phyloP scores from a whole-genome alignment of 2,113 vertebrate genomes.

The Rhea americana region DNA sequence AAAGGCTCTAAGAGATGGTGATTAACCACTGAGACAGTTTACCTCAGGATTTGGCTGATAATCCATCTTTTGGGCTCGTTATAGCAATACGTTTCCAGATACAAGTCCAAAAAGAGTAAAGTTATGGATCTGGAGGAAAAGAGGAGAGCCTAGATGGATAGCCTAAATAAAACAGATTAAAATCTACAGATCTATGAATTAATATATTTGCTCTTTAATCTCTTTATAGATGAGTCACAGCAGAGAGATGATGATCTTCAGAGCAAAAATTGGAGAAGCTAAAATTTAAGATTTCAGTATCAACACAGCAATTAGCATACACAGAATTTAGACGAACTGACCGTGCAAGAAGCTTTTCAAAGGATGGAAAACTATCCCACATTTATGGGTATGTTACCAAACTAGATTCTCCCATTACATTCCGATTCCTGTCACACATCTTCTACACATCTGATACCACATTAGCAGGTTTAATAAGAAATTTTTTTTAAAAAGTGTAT shows the following conservation, averaged over 20 bases:
- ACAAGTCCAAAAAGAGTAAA: background rate
- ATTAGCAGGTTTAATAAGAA: conserved; percentile 8
- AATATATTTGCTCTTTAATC: background rate
- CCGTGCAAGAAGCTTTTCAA: background rate
- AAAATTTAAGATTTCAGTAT: background rate
- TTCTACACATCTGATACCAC: background rate
- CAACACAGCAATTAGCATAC: background rate
- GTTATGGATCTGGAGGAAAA: background rate
- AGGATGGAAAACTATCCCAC: background rate
- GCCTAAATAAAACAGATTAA: background rate
- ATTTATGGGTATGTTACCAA: background rate
- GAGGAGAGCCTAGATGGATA: background rate
- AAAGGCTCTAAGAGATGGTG: background rate
- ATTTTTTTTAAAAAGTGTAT: background rate
- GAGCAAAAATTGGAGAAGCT: background rate
- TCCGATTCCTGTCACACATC: background rate
- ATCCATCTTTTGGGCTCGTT: background rate
- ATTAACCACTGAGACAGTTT: background rate
- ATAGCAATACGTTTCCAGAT: background rate
- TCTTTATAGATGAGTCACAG: background rate
- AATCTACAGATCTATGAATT: background rate
- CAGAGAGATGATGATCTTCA: background rate
- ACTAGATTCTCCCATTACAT: background rate
- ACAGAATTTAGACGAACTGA: background rate
- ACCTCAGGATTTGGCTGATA: background rate